These are phyloP conservation scores for Tholera decimalis DNA, from an alignment of 2,888 invertebrate genomes.

Conservation along the genomic window DNA sequence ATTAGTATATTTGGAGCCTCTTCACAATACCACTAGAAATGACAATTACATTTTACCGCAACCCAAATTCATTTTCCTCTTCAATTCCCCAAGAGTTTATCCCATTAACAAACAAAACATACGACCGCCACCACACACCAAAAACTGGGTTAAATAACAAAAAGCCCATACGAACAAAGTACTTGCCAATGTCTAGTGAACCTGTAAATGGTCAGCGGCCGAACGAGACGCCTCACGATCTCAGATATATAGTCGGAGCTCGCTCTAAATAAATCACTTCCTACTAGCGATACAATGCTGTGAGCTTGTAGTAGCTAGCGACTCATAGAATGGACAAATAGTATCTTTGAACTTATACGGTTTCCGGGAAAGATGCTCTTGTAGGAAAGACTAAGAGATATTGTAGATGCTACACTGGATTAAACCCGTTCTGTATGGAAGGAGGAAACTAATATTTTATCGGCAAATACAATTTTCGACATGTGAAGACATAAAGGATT, in stretches of 20 bases:
- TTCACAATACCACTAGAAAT: neutral
- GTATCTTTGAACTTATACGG: conserved; percentile 23
- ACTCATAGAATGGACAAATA: conserved; percentile 57
- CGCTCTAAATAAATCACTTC: conserved; percentile 90
- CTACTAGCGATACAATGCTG: conserved; percentile 82
- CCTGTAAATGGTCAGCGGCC: conserved; percentile 78
- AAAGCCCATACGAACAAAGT: conserved; percentile 44
- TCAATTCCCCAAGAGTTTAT: neutral
- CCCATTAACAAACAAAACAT: neutral
- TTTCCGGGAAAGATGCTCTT: conserved; percentile 18
- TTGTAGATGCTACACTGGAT: conserved; percentile 2
- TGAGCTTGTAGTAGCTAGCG: conserved; percentile 61
- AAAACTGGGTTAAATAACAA: conserved; percentile 44
- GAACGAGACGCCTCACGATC: conserved; percentile 83
- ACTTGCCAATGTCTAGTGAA: conserved; percentile 67
- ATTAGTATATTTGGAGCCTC: too few relatives aligned
- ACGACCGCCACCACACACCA: neutral
- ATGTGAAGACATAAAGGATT: too few relatives aligned
- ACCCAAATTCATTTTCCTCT: neutral
- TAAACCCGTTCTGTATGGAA: neutral
- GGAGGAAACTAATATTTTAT: too few relatives aligned
- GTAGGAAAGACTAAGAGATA: neutral
- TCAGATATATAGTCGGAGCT: conserved; percentile 82
- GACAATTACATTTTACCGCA: neutral
- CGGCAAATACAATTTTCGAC: too few relatives aligned